A percentile compares a stretch with the other conserved stretches of the same genome.
Evolutionary conservation across 2,797 vertebrate genomes (phyloP).

Genomic region (Ispidina picta): DNA sequence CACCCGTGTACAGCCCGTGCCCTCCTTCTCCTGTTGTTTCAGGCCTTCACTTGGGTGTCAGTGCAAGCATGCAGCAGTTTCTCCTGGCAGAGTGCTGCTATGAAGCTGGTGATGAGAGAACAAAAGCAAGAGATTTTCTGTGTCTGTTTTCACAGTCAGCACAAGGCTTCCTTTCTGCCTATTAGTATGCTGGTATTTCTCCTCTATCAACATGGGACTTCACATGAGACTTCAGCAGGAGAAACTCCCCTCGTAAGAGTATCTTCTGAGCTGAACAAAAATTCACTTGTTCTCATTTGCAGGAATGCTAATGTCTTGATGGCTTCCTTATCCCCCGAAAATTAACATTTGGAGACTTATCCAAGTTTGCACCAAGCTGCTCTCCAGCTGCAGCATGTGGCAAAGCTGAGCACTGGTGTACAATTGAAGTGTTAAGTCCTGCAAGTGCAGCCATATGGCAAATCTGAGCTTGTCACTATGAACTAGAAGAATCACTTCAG

Average conservation of each 20-base stretch:
- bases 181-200: neutral
- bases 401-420: neutral
- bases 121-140: neutral
- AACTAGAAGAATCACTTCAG: conserved; percentile 65
- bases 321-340: neutral
- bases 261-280: neutral
- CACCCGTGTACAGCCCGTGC: rapidly evolving
- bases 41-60: neutral
- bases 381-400: neutral
- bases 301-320: neutral
- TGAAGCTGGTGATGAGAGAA: rapidly evolving
- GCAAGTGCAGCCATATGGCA: conserved; percentile 77
- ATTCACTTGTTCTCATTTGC: neutral
- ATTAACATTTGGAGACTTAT: neutral
- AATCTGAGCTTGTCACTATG: conserved; percentile 67
- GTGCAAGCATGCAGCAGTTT: neutral
- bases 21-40: neutral
- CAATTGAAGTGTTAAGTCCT: conserved; percentile 24
- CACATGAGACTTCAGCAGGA: neutral
- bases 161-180: neutral
- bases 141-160: neutral
- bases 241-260: neutral
- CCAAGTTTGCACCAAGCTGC: neutral
- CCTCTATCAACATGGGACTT: neutral
- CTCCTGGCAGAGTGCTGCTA: neutral